Base-by-base conservation (phyloP, 2,797 vertebrate species). In the Xenopus petersii region DNA sequence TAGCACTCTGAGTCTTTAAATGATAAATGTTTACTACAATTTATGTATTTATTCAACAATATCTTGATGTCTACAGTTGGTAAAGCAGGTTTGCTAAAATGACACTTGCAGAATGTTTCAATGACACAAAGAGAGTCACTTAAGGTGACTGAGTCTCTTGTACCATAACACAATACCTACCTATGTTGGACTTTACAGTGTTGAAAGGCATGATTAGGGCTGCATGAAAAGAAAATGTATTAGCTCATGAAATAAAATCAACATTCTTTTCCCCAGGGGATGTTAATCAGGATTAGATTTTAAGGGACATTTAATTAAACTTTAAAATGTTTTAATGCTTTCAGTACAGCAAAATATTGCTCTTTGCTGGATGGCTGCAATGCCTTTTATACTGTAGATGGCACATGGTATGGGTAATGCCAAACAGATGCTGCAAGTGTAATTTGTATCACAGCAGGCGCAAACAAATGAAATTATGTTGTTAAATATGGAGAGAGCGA, bases 201-300 rank as follows among this genome's bases (percentile, higher is more conserved):
- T 68, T 77, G 64, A 73, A 73, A 68, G 70, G 64, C 64, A 58
- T 73, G 49, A 62, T 73, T 77, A 77, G 56, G 54, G 65, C 70
- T 68, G 75, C 59, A 62, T 73, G 70, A 72, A 76, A 76, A 71
- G 36, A 66, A 72, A 77, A 64, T 68, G 70, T 48, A 77, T 77
- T 63, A 73, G 49, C 75, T 58, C 47, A 62, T 55, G 63, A 67
- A 64, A 77, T 58, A 77, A 56, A 16, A 73, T 73, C 71, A 73
- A 69, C 75, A 73, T 64, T 60, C 49, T 30, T 30, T 4, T 73
- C 70, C 65, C 64, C 33, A 62, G 59, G 64, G 33, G 56, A 77
- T n/a, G 63, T 62, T 77, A 77, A 72, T 67, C 60, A 73, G 75
- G 61, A 73, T 64, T 78, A 64, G 51, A 73, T 78, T 69, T 68